Evolutionary conservation across 2,797 vertebrate species (phyloP).

Genomic region (Scyliorhinus canicula): DNA sequence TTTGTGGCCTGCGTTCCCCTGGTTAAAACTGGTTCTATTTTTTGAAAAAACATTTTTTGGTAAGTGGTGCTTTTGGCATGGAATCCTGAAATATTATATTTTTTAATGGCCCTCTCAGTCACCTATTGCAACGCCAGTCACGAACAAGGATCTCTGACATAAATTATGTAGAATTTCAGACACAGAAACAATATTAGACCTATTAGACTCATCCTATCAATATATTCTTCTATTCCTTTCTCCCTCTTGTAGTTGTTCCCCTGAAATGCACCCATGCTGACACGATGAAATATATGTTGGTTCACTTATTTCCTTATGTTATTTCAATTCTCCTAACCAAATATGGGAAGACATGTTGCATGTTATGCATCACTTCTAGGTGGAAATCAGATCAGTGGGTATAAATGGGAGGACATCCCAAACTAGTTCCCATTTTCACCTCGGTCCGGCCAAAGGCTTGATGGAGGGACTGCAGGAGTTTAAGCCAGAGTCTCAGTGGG

Average conservation of each 20-base stretch:
- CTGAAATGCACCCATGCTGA: not conserved
- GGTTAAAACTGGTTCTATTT: not conserved
- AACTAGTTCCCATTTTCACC: not conserved
- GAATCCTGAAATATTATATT: not conserved
- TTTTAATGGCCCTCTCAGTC: not conserved
- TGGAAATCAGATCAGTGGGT: not conserved
- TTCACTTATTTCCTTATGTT: not conserved
- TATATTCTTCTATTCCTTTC: not conserved
- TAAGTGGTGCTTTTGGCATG: slow-evolving; percentile 8
- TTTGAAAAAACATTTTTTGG: not conserved
- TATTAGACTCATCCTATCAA: not conserved
- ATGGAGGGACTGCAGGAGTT: not conserved
- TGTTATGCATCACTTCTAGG: not conserved
- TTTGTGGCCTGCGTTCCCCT: not conserved
- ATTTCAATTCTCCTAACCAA: not conserved
- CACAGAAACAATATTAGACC: not conserved
- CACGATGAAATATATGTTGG: not conserved
- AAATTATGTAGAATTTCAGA: not conserved
- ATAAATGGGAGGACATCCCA: not conserved
- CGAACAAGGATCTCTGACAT: not conserved
- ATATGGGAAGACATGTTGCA: not conserved
- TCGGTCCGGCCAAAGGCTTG: too few relatives aligned
- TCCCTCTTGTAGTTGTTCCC: not conserved
- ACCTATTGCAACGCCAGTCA: not conserved
- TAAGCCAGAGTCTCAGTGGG: not conserved